Conservation (phyloP, 2,113 vertebrate species). For the Dryoscopus gambensis region DNA sequence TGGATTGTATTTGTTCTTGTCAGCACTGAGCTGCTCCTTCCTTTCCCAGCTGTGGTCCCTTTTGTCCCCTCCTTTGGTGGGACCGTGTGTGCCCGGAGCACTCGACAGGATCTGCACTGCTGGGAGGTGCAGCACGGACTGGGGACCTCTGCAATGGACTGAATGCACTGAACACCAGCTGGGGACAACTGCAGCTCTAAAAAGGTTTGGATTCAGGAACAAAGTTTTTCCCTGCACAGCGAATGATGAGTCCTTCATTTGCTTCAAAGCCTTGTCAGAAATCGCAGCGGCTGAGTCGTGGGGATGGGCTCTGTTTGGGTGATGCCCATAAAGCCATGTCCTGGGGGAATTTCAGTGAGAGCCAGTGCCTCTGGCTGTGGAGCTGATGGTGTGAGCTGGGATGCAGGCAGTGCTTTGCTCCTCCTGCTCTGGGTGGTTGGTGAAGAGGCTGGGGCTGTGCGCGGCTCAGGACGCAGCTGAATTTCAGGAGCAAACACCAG, state of each 20-base stretch:
- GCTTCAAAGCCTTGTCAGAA: not conserved
- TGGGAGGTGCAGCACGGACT: fast-evolving
- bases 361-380: fast-evolving
- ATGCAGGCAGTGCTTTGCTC: fast-evolving
- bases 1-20: not conserved
- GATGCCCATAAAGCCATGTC: not conserved
- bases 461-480: fast-evolving
- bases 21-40: not conserved
- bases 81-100: fast-evolving
- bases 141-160: not conserved
- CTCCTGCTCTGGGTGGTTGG: not conserved
- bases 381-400: not conserved
- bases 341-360: not conserved
- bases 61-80: fast-evolving
- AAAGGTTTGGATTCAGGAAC: fast-evolving
- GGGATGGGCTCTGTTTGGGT: not conserved
- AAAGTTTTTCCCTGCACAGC: not conserved
- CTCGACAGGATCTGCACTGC: fast-evolving
- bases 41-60: not conserved
- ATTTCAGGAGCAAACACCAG: not conserved
- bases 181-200: not conserved
- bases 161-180: not conserved
- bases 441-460: not conserved
- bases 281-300: fast-evolving
- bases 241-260: not conserved